These are phyloP conservation scores for Hapalemur alaotrensis DNA, from an alignment of 2,797 vertebrate genomes.

Conservation along the genomic window DNA sequence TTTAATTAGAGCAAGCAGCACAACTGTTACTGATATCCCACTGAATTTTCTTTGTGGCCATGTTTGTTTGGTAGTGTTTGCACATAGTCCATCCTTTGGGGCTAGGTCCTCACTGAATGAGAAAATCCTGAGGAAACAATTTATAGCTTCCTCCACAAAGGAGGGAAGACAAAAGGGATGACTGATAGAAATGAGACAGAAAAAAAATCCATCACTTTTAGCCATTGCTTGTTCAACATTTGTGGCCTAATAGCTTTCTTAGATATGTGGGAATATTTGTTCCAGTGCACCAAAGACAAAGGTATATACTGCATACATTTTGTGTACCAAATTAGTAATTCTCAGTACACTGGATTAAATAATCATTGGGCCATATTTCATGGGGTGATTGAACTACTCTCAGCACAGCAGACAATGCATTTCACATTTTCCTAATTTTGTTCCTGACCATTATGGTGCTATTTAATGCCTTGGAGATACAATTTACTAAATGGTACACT, in stretches of 20 bases:
- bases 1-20: constrained; percentile 3
- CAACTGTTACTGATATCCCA: neutral
- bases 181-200: neutral
- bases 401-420: constrained; percentile 51
- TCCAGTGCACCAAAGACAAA: neutral
- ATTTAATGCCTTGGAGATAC: constrained; percentile 62
- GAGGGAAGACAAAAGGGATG: neutral
- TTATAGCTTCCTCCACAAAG: neutral
- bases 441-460: constrained; percentile 43
- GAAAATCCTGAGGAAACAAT: neutral
- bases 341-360: constrained; percentile 50
- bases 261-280: constrained; percentile 18
- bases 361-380: constrained; percentile 45
- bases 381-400: constrained; percentile 34
- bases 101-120: constrained; percentile 3
- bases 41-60: neutral
- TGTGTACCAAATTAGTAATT: constrained; percentile 50
- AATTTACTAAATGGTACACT: constrained; percentile 59
- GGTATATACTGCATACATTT: neutral
- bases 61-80: neutral
- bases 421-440: constrained; percentile 61
- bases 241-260: neutral
- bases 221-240: constrained; percentile 41
- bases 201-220: constrained; percentile 9
- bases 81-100: neutral